Evolutionary conservation across 2,797 vertebrate genomes (phyloP).

Genomic region (Nasua narica): DNA sequence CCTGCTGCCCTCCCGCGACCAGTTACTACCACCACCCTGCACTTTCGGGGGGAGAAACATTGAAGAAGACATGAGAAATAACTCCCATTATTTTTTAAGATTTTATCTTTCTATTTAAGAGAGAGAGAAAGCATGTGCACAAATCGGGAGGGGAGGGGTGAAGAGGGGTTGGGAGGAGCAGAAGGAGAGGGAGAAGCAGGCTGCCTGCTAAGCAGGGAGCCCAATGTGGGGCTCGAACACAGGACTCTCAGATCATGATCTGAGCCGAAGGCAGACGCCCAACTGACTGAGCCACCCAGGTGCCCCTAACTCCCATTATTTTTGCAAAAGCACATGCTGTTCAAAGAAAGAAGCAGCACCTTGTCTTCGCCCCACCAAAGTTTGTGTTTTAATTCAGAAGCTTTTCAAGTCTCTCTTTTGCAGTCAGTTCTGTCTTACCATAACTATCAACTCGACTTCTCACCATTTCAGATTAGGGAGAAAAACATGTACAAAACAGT

Average conservation of each 20-base stretch:
- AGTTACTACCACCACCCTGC: background rate
- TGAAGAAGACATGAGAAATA: background rate
- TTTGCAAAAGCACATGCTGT: background rate
- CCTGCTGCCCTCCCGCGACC: background rate
- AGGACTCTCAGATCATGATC: background rate
- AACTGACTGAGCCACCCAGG: background rate
- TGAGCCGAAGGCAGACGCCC: background rate
- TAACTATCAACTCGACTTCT: background rate
- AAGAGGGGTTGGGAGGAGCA: background rate
- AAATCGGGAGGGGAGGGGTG: background rate
- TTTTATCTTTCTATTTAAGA: too few relatives aligned
- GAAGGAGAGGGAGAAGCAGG: background rate
- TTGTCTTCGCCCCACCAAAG: background rate
- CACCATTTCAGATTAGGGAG: conserved; percentile 89
- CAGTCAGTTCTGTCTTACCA: background rate
- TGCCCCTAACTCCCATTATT: background rate
- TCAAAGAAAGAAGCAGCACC: background rate
- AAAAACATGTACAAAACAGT: conserved; percentile 91
- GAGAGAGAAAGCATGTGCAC: too few relatives aligned
- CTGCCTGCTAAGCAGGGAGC: background rate
- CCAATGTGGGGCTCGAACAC: background rate
- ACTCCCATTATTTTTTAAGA: background rate
- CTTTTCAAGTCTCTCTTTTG: background rate
- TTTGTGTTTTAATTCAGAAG: background rate
- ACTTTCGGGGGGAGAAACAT: background rate